phyloP scores from a whole-genome alignment of 2,888 invertebrate species.

The Seladonia tumulorum region DNA sequence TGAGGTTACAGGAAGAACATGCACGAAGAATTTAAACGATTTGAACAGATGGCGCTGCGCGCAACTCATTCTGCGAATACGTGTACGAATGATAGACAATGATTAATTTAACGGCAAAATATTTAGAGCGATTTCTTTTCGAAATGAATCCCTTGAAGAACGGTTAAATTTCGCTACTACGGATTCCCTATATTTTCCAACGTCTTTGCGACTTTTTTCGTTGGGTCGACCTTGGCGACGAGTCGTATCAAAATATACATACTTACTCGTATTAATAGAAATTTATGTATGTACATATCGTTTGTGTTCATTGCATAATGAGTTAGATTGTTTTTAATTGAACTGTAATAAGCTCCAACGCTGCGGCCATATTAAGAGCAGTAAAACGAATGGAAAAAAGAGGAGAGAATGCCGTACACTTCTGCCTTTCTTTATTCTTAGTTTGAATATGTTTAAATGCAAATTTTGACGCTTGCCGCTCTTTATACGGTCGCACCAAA shows the following conservation, averaged over 20 bases:
- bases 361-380: too few relatives aligned
- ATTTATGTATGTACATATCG: neutral
- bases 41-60: slow-evolving; percentile 54
- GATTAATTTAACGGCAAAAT: neutral
- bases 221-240: neutral
- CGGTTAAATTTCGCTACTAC: neutral
- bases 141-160: neutral
- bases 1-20: slow-evolving; percentile 52
- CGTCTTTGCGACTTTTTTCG: neutral
- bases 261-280: neutral
- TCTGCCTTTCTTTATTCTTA: neutral
- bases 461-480: neutral
- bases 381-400: neutral
- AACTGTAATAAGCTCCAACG: neutral
- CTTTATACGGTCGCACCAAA: neutral
- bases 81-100: neutral
- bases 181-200: neutral
- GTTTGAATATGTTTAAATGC: neutral
- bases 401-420: neutral
- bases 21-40: slow-evolving; percentile 58
- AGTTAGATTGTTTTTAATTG: neutral
- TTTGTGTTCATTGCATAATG: neutral
- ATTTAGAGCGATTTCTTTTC: neutral
- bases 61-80: neutral
- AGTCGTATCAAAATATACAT: neutral